These are phyloP conservation scores for Myrmecophaga tridactyla DNA, from an alignment of 2,113 vertebrate genomes.

Conservation along the genomic window DNA sequence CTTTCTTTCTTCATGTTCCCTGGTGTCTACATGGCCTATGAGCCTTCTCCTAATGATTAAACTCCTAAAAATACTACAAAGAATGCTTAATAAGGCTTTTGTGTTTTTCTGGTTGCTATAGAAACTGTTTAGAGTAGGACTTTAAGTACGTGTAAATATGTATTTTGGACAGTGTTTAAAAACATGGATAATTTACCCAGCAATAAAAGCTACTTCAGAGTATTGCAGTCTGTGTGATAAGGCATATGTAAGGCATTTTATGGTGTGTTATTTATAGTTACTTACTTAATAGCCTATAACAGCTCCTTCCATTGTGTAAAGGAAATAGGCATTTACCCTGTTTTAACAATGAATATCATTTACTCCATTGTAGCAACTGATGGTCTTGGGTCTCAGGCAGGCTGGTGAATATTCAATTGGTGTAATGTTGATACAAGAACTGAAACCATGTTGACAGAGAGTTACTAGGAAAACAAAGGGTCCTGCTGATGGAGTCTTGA, in stretches of 20 bases:
- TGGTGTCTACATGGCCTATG: constrained; percentile 60
- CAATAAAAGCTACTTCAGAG: constrained; percentile 75
- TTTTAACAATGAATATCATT: constrained; percentile 70
- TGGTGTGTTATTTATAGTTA: constrained; percentile 80
- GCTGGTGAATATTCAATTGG: constrained; percentile 51
- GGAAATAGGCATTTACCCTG: constrained; percentile 64
- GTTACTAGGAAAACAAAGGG: constrained; percentile 53
- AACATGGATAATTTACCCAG: constrained; percentile 76
- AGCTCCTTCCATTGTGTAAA: constrained; percentile 67
- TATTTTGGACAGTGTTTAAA: constrained; percentile 81
- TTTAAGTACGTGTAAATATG: constrained; percentile 80
- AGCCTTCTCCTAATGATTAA: constrained; percentile 72
- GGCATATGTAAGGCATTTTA: constrained; percentile 73
- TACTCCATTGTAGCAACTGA: constrained; percentile 45
- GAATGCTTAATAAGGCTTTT: constrained; percentile 78
- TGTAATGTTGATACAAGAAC: constrained; percentile 37
- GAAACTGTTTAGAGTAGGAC: constrained; percentile 75
- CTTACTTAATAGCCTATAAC: constrained; percentile 76
- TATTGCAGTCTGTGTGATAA: constrained; percentile 61
- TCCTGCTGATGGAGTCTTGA: constrained; percentile 18
- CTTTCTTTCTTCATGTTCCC: constrained; percentile 69
- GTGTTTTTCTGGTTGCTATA: constrained; percentile 70
- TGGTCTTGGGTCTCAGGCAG: constrained; percentile 38
- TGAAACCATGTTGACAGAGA: constrained; percentile 54
- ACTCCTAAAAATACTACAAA: constrained; percentile 74